These are phyloP conservation scores for Seira ritae DNA, from an alignment of 2,888 invertebrate species.

Conservation along the genomic window DNA sequence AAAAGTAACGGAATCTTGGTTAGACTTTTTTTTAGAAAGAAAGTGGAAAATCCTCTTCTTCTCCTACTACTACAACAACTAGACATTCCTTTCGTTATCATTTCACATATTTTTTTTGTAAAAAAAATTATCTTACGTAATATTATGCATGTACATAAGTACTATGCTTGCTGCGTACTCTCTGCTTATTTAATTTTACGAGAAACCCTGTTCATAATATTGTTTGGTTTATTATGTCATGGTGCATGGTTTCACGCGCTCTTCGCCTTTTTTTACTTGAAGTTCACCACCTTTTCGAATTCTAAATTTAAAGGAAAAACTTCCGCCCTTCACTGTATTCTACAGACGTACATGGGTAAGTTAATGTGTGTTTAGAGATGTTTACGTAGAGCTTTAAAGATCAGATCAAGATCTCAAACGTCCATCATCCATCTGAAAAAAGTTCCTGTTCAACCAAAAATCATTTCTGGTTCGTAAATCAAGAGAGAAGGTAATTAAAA, in stretches of 20 bases:
- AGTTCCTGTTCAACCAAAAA: no score
- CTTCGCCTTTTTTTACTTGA: background rate
- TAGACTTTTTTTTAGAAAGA: background rate
- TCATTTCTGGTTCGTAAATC: no score
- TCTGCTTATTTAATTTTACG: background rate
- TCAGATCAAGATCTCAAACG: no score
- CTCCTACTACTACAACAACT: no score
- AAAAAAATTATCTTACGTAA: background rate
- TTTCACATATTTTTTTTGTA: background rate
- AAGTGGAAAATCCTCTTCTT: slow-evolving; percentile 4
- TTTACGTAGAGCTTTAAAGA: no score
- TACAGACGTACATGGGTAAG: no score
- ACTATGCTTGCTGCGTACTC: background rate
- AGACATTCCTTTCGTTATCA: background rate
- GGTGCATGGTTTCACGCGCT: background rate
- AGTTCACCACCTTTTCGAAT: background rate
- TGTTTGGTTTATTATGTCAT: background rate
- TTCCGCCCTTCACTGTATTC: background rate
- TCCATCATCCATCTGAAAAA: no score
- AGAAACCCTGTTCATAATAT: no score
- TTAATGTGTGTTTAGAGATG: no score
- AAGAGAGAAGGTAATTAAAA: slow-evolving; percentile 5
- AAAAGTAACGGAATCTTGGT: background rate
- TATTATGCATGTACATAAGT: background rate
- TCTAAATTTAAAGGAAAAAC: background rate